phyloP scores from a whole-genome alignment of 2,888 invertebrate species.

The Cheilosia grossa region DNA sequence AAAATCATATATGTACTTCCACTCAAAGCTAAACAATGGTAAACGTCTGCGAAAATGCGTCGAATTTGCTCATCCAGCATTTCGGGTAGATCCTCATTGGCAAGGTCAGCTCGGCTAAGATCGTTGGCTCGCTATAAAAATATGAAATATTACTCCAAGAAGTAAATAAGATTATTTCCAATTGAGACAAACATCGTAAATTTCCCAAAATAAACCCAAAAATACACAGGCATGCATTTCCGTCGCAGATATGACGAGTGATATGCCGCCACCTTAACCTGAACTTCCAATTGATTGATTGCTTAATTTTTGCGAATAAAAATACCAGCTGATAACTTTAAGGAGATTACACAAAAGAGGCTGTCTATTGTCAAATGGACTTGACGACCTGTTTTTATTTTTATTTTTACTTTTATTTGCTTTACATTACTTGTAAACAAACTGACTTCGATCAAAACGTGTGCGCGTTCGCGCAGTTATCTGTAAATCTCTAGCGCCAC shows the following conservation, averaged over 20 bases:
- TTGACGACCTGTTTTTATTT: neutral
- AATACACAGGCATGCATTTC: constrained; percentile 26
- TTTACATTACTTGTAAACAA: constrained; percentile 13
- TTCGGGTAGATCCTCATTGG: no score
- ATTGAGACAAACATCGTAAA: constrained; percentile 1
- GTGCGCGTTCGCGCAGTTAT: constrained; percentile 3
- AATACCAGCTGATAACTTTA: constrained; percentile 6
- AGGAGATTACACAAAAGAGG: neutral
- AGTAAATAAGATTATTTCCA: neutral
- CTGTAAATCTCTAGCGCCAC: constrained; percentile 3
- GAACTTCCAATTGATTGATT: constrained; percentile 46
- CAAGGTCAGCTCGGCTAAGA: neutral
- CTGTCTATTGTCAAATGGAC: neutral
- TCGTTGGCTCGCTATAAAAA: constrained; percentile 4
- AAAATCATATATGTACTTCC: no score
- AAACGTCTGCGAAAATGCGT: no score
- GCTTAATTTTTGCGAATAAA: neutral
- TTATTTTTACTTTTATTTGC: neutral
- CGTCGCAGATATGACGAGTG: constrained; percentile 9
- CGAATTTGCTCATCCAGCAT: no score
- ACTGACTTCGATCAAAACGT: constrained; percentile 18
- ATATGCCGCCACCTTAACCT: constrained; percentile 34
- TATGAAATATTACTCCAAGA: neutral
- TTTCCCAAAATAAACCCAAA: constrained; percentile 7
- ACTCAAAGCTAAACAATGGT: no score